These are phyloP conservation scores for Sarcophaga carnaria DNA, from an alignment of 2,888 invertebrate species.

Conservation along the genomic window DNA sequence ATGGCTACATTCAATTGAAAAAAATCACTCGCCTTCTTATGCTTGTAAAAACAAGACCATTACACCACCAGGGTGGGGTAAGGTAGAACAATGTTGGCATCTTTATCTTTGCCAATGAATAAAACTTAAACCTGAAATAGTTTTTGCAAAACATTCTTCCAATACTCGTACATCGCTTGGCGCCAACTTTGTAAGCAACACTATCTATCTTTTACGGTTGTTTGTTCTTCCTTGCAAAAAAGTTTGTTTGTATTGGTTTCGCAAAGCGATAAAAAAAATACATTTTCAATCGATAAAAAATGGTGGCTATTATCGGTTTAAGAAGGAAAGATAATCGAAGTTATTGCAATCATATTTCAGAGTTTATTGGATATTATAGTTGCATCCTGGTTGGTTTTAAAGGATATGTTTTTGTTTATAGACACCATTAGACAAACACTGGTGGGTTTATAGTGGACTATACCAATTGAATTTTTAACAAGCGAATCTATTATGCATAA, in stretches of 20 bases:
- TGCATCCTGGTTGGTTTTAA: neutral
- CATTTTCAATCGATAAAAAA: slow-evolving; percentile 8
- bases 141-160: slow-evolving; percentile 74
- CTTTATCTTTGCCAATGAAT: slow-evolving; percentile 67
- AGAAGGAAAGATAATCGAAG: slow-evolving; percentile 6
- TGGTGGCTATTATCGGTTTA: slow-evolving; percentile 51
- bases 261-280: neutral
- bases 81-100: slow-evolving; percentile 36
- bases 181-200: slow-evolving; percentile 45
- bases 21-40: neutral
- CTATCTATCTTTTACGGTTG: slow-evolving; percentile 48
- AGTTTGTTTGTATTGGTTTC: neutral
- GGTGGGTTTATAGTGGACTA: no score
- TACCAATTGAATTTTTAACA: no score
- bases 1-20: slow-evolving; percentile 74
- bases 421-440: no score
- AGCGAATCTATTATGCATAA: no score
- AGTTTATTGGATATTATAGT: slow-evolving; percentile 26
- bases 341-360: slow-evolving; percentile 40
- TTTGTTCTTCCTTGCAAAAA: neutral
- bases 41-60: no score
- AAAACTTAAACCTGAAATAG: slow-evolving; percentile 78
- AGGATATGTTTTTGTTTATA: neutral
- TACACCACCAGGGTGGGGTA: no score
- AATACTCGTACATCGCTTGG: slow-evolving; percentile 74